A percentile compares a stretch with the other conserved stretches of the same genome.
Evolutionary conservation across 2,113 vertebrate species (phyloP).

Genomic region (Phrynosoma platyrhinos): DNA sequence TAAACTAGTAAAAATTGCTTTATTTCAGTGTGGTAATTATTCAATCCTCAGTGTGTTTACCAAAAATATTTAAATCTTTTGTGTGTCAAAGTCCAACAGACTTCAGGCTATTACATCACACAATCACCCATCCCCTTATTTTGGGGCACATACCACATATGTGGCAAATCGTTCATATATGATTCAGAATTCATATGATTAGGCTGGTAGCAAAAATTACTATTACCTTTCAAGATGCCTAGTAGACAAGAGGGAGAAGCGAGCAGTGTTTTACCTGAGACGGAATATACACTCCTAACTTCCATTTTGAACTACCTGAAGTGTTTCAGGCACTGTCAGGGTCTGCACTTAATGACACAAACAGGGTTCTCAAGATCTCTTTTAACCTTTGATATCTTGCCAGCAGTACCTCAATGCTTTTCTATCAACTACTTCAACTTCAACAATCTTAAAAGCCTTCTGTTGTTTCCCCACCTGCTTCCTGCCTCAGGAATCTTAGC

Average conservation of each 20-base stretch:
- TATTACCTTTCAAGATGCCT: not conserved
- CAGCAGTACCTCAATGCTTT: too few relatives aligned
- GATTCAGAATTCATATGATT: conserved; percentile 1
- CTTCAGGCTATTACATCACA: not conserved
- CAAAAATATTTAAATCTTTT: too few relatives aligned
- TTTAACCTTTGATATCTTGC: too few relatives aligned
- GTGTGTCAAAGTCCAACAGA: not conserved
- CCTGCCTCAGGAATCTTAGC: too few relatives aligned
- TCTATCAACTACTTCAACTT: too few relatives aligned
- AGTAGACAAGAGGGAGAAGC: not conserved
- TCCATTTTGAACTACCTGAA: too few relatives aligned
- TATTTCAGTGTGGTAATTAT: not conserved
- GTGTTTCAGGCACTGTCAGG: too few relatives aligned
- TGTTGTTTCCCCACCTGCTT: too few relatives aligned
- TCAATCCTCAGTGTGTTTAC: not conserved
- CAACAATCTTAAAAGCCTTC: too few relatives aligned
- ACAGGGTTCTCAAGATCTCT: too few relatives aligned
- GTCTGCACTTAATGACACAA: too few relatives aligned
- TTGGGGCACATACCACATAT: not conserved
- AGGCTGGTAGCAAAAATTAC: not conserved
- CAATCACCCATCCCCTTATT: not conserved
- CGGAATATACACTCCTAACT: too few relatives aligned
- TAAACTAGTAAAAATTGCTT: not conserved
- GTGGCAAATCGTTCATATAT: not conserved
- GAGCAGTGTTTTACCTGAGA: not conserved